phyloP scores from a whole-genome alignment of 64 coral and sea anemone species.

The Astreopora myriophthalma region DNA sequence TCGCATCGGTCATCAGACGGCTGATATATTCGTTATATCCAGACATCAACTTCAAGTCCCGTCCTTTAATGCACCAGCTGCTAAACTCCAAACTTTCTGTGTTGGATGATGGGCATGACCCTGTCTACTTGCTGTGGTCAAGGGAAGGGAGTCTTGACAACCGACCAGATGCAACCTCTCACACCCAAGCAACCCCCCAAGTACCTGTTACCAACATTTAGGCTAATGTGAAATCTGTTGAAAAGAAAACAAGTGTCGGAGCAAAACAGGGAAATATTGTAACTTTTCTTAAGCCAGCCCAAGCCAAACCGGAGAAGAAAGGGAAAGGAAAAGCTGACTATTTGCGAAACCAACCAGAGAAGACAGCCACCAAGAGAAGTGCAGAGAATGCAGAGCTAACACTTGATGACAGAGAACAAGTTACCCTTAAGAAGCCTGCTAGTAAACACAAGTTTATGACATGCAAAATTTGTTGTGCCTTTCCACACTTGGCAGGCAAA shows the following conservation, averaged over 20 bases:
- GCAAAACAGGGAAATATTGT: conserved; percentile 7
- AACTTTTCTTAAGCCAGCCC: neutral
- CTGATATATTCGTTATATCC: conserved; percentile 39
- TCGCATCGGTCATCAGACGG: conserved; percentile 2
- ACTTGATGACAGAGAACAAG: neutral
- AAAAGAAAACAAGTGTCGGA: neutral
- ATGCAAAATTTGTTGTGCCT: conserved; percentile 6
- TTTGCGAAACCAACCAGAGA: neutral
- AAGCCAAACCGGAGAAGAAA: conserved; percentile 2
- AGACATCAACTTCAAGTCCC: conserved; percentile 4
- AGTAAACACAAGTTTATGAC: conserved; percentile 20
- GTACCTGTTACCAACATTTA: neutral
- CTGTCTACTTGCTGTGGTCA: no score
- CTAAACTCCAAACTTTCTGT: no score
- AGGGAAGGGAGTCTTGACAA: no score
- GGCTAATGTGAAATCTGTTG: no score
- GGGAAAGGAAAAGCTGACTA: neutral
- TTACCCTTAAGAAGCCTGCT: neutral
- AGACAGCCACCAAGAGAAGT: neutral
- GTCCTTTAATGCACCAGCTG: neutral
- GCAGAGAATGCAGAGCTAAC: neutral
- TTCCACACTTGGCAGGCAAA: conserved; percentile 42
- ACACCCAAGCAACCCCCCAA: neutral
- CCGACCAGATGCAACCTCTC: no score
- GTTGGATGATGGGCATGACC: no score